Evolutionary conservation across 2,797 vertebrate species (phyloP).

Genomic region (Mormyrus proboscirostris): DNA sequence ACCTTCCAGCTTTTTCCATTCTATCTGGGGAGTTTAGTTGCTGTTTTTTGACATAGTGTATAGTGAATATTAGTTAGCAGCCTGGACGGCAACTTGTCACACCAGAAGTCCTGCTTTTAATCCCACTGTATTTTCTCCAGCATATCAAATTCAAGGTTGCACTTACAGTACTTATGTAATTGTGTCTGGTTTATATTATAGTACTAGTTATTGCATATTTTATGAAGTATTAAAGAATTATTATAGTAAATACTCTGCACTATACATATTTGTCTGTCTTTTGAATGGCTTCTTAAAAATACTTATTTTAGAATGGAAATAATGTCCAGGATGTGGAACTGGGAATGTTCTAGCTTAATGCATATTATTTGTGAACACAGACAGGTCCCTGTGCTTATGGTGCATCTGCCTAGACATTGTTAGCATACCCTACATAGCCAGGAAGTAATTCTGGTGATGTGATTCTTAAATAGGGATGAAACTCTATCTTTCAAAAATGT

Average conservation of each 20-base stretch:
- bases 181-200: not conserved
- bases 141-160: not conserved
- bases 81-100: not conserved
- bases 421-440: not conserved
- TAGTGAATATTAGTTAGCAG: not conserved
- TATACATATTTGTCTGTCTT: not conserved
- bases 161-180: not conserved
- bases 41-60: not conserved
- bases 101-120: not conserved
- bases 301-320: not conserved
- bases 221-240: not conserved
- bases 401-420: not conserved
- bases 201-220: not conserved
- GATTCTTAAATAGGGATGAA: not conserved
- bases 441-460: not conserved
- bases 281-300: not conserved
- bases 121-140: not conserved
- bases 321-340: not conserved
- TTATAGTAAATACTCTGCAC: not conserved
- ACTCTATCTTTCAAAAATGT: not conserved
- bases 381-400: not conserved
- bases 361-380: not conserved
- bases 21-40: not conserved
- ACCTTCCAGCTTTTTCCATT: not conserved
- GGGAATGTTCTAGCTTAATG: not conserved